Evolutionary conservation across 2,113 vertebrate species (phyloP).

Genomic region (Ctenodactylus gundi): DNA sequence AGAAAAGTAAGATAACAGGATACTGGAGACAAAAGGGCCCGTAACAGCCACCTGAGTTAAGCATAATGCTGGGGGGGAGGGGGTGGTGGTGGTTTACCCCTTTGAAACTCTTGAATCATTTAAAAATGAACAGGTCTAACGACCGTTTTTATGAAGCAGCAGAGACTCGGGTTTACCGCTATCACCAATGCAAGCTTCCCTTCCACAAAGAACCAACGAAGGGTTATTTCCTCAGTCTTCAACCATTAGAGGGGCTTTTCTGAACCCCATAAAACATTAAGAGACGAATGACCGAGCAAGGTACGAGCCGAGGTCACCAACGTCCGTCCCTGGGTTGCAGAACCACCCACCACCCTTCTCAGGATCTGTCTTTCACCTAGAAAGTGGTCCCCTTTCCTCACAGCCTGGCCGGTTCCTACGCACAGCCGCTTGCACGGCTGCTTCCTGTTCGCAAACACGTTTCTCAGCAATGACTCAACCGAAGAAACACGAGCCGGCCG

Average conservation of each 20-base stretch:
- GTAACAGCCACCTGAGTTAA: background rate
- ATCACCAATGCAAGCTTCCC: constrained; percentile 18
- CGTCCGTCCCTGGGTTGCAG: background rate
- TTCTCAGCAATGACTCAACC: constrained; percentile 69
- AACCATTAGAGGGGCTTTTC: background rate
- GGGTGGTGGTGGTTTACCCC: no score
- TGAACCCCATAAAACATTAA: constrained; percentile 28
- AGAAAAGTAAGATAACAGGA: constrained; percentile 17
- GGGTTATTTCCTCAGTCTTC: background rate
- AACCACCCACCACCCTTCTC: background rate
- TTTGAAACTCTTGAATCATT: no score
- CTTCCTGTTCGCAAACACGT: constrained; percentile 69
- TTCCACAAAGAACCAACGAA: constrained; percentile 29
- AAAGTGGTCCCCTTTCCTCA: constrained; percentile 10
- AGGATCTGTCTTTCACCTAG: background rate
- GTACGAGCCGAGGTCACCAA: background rate
- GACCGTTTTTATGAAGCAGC: background rate
- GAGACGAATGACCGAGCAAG: background rate
- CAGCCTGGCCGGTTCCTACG: background rate
- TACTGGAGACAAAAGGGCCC: background rate
- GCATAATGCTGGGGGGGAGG: no score
- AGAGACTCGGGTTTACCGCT: background rate
- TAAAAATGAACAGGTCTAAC: background rate
- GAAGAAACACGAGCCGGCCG: constrained; percentile 53
- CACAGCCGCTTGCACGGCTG: constrained; percentile 46